Percentiles rank a stretch among this genome's conserved stretches.
Conservation (phyloP, 2,797 vertebrate genomes). For the Meriones psammophilus region DNA sequence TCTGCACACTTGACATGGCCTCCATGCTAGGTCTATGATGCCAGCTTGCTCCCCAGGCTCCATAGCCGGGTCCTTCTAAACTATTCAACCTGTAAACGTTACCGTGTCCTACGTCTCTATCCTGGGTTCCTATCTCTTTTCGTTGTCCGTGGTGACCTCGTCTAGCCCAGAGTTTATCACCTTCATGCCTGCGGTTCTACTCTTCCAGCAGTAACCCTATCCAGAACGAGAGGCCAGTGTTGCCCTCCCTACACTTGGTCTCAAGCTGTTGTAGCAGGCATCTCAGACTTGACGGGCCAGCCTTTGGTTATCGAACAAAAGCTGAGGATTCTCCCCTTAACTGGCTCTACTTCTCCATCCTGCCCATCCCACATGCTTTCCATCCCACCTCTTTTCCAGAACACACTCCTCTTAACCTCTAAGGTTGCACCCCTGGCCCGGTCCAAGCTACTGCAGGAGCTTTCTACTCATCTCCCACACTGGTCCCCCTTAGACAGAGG, state of each 20-base stretch:
- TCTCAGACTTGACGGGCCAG: background rate
- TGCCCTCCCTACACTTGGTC: background rate
- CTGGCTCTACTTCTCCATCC: background rate
- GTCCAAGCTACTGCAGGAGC: background rate
- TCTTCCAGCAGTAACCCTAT: background rate
- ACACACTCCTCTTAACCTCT: background rate
- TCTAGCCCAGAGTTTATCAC: background rate
- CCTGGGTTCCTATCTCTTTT: background rate
- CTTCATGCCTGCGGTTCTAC: background rate
- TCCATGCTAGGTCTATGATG: background rate
- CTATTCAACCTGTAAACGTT: background rate
- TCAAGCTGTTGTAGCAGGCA: background rate
- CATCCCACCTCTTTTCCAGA: background rate
- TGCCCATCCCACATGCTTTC: background rate
- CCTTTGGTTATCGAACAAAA: constrained; percentile 1
- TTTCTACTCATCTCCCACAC: background rate
- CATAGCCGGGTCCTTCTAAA: background rate
- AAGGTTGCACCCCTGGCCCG: background rate
- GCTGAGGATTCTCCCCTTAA: background rate
- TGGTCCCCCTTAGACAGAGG: background rate
- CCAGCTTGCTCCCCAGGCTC: background rate
- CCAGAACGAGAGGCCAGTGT: background rate
- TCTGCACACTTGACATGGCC: background rate
- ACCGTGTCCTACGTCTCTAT: background rate
- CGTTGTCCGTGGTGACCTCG: background rate